Conservation (phyloP, 2,888 invertebrate genomes). For the Melitaea athalia region DNA sequence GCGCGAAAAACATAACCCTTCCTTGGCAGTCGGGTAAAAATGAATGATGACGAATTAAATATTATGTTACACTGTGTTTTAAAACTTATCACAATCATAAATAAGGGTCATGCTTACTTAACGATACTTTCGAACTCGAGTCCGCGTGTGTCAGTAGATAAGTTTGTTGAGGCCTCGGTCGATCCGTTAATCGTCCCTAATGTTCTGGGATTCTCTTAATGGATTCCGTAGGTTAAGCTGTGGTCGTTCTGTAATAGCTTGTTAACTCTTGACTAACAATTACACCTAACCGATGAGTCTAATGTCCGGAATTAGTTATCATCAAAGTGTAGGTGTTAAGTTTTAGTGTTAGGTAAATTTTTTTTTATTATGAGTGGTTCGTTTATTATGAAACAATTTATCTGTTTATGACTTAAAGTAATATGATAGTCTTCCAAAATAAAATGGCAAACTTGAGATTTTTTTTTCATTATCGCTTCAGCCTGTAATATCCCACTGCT, state of each 20-base stretch:
- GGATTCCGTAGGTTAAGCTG: slow-evolving; percentile 30
- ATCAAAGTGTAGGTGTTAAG: not conserved
- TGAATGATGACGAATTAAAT: not conserved
- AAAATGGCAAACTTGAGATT: no score
- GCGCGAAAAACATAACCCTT: no score
- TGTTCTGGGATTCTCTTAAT: slow-evolving; percentile 33
- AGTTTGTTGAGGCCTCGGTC: slow-evolving; percentile 25
- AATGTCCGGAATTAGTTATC: not conserved
- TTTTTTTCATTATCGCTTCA: no score
- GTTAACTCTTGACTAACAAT: slow-evolving; percentile 25
- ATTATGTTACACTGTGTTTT: not conserved
- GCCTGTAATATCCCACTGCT: no score
- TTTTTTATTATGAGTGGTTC: not conserved
- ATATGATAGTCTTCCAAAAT: no score
- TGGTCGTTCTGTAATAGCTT: slow-evolving; percentile 26
- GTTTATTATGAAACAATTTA: no score
- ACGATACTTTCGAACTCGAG: not conserved
- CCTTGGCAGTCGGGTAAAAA: no score
- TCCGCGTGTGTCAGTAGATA: not conserved
- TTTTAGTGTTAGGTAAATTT: not conserved
- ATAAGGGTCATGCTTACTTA: not conserved
- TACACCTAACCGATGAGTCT: not conserved
- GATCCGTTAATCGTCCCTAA: slow-evolving; percentile 35
- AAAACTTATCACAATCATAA: not conserved
- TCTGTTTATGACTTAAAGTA: no score